Evolutionary conservation across 2,797 vertebrate genomes (phyloP).

Genomic region (Acropternis orthonyx): DNA sequence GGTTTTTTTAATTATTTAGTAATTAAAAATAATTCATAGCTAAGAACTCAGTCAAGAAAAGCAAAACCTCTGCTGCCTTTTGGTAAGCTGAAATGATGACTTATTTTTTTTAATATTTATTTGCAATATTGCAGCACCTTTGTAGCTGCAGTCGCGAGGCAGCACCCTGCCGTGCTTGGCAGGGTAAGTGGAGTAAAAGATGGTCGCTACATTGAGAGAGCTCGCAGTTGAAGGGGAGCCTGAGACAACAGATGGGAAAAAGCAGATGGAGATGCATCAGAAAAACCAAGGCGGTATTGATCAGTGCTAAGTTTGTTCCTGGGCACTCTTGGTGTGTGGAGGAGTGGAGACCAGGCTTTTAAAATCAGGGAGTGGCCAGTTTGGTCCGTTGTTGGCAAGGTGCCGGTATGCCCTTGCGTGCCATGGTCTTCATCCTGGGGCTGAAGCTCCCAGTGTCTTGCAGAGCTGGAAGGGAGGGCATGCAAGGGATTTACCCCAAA

Average conservation of each 20-base stretch:
- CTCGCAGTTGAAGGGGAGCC: neutral
- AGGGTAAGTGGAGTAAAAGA: constrained; percentile 15
- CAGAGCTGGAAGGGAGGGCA: neutral
- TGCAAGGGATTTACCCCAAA: neutral
- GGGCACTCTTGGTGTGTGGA: neutral
- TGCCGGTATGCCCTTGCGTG: accelerated
- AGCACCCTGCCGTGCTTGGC: constrained; percentile 35
- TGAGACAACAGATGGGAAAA: constrained; percentile 68
- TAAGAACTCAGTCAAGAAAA: neutral
- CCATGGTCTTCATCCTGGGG: accelerated
- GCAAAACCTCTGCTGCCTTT: constrained; percentile 2
- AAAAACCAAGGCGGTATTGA: neutral
- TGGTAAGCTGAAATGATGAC: neutral
- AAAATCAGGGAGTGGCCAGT: neutral
- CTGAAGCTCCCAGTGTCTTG: neutral
- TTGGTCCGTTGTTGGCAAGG: neutral
- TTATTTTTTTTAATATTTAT: constrained; percentile 10
- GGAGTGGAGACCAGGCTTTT: neutral
- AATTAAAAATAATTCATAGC: neutral
- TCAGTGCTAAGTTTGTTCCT: neutral
- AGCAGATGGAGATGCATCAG: constrained; percentile 55
- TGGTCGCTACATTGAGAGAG: neutral
- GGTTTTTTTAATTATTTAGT: neutral
- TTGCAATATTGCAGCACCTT: constrained; percentile 12
- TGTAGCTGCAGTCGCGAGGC: neutral